Conservation (phyloP, 2,888 invertebrate species). For the Azorinus chamasolen region DNA sequence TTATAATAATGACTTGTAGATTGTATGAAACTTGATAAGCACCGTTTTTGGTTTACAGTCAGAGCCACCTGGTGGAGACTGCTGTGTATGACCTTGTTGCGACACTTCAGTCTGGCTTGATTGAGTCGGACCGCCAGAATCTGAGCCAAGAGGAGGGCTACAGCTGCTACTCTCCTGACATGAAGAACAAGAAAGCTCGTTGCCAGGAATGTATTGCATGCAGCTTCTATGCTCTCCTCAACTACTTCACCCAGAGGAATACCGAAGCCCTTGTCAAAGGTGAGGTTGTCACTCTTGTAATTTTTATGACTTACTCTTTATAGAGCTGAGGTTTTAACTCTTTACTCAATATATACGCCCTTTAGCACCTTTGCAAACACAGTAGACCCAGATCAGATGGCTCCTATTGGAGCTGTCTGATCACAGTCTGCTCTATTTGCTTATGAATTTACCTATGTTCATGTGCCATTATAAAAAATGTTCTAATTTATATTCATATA, state of each 20-base stretch:
- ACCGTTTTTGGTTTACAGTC: slow-evolving; percentile 73
- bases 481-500: no score
- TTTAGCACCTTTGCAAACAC: no score
- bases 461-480: no score
- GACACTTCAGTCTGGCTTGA: slow-evolving; percentile 82
- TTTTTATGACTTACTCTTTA: no score
- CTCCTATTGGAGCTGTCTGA: no score
- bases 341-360: no score
- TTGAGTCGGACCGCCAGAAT: slow-evolving; percentile 88
- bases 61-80: slow-evolving; percentile 85
- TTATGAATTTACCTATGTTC: no score
- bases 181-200: slow-evolving; percentile 83
- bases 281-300: slow-evolving; percentile 54
- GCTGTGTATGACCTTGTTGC: slow-evolving; percentile 86
- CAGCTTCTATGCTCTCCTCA: slow-evolving; percentile 84
- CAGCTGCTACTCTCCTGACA: slow-evolving; percentile 79
- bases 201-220: slow-evolving; percentile 85
- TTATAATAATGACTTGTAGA: no score
- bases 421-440: no score
- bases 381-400: no score
- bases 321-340: no score
- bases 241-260: slow-evolving; percentile 94
- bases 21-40: no score
- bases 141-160: slow-evolving; percentile 81
- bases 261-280: slow-evolving; percentile 94